Evolutionary conservation across 2,113 vertebrate species (phyloP), one percentile per base, ranked within the genome.

Genomic region (Poeciliopsis prolifica): DNA sequence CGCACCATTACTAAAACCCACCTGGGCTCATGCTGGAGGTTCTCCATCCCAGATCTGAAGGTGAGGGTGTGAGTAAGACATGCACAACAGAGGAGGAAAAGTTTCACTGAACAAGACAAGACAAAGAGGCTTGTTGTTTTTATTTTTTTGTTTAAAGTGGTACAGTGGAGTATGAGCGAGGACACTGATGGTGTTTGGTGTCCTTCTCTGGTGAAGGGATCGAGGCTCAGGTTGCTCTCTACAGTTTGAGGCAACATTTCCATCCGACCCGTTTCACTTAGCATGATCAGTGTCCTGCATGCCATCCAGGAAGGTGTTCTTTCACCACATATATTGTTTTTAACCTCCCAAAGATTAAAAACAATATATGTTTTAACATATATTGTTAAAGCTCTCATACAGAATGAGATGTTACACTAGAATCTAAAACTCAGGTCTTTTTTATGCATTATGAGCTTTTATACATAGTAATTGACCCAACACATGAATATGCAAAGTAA

Each of bases 1-100:
- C 94, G 68, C 0, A 95, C 93, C 26, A 94, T 96, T 0, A 91
- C 93, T 82, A 98, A 97, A 93, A 94, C 95, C 73, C 95, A 95
- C 80, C 87, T 95, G 77, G 96, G 95, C 63, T 93, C 90, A 51
- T 97, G 95, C 93, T 95, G 94, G 91, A 97, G 91, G 90, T 97
- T 99, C 76, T 81, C 92, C 61, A 97, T 99, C 78, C 98, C 97
- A 15, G 97, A 99, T 68, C 95, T 99, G 65, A 98, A 99, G 97
- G 98, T 98, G 76, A 86, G 75, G 28, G 14, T 70, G 28, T 33
- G 19, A 74, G 44, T 48, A 48, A 48, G 17, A 5, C 14, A 48
- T 48, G 44, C 33, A 1, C 68, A 11, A 26, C 6, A 1, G 15
- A 54, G 12, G 29, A 33, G 7, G 22, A 51, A 6, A 11, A 44